These are phyloP conservation scores for Varecia variegata DNA, from an alignment of 2,797 vertebrate genomes.

Conservation along the genomic window DNA sequence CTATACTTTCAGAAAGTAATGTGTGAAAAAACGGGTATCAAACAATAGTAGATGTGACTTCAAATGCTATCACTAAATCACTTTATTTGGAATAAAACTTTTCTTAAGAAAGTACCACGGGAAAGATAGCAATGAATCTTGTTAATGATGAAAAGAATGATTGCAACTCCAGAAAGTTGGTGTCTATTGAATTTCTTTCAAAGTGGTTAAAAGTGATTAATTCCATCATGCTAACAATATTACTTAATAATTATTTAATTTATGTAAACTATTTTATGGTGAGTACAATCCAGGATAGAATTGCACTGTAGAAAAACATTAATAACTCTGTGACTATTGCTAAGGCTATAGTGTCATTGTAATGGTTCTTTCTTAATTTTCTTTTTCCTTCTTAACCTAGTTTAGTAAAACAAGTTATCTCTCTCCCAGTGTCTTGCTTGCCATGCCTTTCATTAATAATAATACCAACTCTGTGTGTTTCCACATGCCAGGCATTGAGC, in stretches of 20 bases:
- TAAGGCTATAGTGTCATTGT: background rate
- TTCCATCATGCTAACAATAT: slow-evolving; percentile 56
- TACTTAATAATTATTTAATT: slow-evolving; percentile 79
- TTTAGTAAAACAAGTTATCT: slow-evolving; percentile 31
- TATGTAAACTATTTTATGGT: slow-evolving; percentile 78
- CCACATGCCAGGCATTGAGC: background rate
- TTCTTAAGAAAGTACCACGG: slow-evolving; percentile 40
- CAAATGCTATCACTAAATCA: slow-evolving; percentile 58
- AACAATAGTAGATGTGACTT: background rate
- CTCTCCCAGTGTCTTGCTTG: background rate
- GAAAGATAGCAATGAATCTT: background rate
- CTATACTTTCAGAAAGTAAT: slow-evolving; percentile 54
- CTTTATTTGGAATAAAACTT: slow-evolving; percentile 39
- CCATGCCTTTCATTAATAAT: background rate
- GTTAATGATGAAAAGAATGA: slow-evolving; percentile 13
- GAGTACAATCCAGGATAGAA: slow-evolving; percentile 56
- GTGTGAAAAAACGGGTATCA: background rate
- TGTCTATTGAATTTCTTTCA: slow-evolving; percentile 64
- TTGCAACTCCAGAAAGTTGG: background rate
- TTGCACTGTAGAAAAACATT: slow-evolving; percentile 43
- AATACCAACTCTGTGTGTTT: background rate
- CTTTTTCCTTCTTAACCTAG: background rate
- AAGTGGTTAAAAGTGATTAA: slow-evolving; percentile 24
- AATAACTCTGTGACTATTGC: background rate
- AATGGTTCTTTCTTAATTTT: slow-evolving; percentile 13